Percentiles rank a stretch among this genome's conserved stretches.
These are phyloP conservation scores for Sitophilus oryzae DNA, from an alignment of 1,140 invertebrate species.

Conservation along the genomic window DNA sequence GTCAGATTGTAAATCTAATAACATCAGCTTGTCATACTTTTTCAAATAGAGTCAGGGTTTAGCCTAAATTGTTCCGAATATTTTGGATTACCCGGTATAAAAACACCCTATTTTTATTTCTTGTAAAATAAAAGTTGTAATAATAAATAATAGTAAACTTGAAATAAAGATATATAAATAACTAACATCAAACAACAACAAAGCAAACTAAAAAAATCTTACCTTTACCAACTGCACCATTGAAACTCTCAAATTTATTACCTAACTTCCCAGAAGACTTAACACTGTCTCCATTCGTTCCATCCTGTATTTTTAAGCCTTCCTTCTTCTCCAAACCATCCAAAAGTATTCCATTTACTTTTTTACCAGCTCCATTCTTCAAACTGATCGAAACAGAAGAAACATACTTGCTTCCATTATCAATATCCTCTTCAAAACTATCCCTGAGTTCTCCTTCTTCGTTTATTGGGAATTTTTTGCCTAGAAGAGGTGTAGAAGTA, in stretches of 20 bases:
- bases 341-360: background rate
- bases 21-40: too few relatives aligned
- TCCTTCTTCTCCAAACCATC: too few relatives aligned
- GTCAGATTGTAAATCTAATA: too few relatives aligned
- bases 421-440: conserved; percentile 10
- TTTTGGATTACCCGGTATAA: too few relatives aligned
- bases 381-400: background rate
- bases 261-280: conserved; percentile 14
- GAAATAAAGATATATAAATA: background rate
- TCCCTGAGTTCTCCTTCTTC: conserved; percentile 40
- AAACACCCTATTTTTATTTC: too few relatives aligned
- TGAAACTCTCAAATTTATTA: conserved; percentile 30
- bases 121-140: too few relatives aligned
- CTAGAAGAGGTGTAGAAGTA: conserved; percentile 35
- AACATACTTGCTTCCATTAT: background rate
- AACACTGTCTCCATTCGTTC: background rate
- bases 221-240: conserved; percentile 12
- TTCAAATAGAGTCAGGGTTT: too few relatives aligned
- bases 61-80: too few relatives aligned
- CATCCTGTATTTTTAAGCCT: background rate
- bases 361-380: background rate
- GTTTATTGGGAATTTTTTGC: conserved; percentile 43
- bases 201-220: conserved; percentile 17
- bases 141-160: too few relatives aligned
- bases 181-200: background rate